phyloP scores from a whole-genome alignment of 2,888 invertebrate species.

The Scrobipalpa atriplicella region DNA sequence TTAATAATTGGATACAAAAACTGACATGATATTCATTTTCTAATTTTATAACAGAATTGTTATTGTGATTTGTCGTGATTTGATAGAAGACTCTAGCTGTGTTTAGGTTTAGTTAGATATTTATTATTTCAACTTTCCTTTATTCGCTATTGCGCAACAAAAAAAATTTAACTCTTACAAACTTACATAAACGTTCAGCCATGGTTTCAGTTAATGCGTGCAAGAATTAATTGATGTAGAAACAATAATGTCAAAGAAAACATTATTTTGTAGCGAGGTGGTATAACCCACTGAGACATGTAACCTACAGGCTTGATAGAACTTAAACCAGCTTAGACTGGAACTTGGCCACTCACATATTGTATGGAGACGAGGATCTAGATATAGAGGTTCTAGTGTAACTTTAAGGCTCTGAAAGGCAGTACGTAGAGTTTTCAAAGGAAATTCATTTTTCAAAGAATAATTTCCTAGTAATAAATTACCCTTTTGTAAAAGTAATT shows the following conservation, averaged over 20 bases:
- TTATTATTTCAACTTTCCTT: too few relatives aligned
- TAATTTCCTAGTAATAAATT: not conserved
- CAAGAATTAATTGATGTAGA: not conserved
- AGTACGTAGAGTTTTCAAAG: conserved; percentile 11
- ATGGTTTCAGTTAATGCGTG: too few relatives aligned
- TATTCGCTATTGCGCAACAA: too few relatives aligned
- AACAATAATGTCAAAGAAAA: not conserved
- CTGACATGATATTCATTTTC: too few relatives aligned
- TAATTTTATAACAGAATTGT: too few relatives aligned
- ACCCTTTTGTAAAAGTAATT: conserved; percentile 15
- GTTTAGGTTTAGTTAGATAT: too few relatives aligned
- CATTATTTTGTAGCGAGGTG: not conserved
- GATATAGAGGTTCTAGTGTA: not conserved
- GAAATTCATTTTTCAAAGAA: conserved; percentile 6
- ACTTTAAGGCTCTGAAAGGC: conserved; percentile 9
- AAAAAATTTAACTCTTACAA: too few relatives aligned
- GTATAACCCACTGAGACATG: not conserved
- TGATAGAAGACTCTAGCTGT: too few relatives aligned
- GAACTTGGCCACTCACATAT: not conserved
- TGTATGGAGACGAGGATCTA: not conserved
- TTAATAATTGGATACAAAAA: too few relatives aligned
- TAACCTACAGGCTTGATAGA: not conserved
- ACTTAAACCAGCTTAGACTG: not conserved
- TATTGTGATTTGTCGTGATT: too few relatives aligned
- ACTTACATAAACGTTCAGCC: too few relatives aligned